Evolutionary conservation across 2,888 invertebrate species (phyloP), one percentile per base, ranked within the genome.

Genomic region (Trissolcus brochymenae): DNA sequence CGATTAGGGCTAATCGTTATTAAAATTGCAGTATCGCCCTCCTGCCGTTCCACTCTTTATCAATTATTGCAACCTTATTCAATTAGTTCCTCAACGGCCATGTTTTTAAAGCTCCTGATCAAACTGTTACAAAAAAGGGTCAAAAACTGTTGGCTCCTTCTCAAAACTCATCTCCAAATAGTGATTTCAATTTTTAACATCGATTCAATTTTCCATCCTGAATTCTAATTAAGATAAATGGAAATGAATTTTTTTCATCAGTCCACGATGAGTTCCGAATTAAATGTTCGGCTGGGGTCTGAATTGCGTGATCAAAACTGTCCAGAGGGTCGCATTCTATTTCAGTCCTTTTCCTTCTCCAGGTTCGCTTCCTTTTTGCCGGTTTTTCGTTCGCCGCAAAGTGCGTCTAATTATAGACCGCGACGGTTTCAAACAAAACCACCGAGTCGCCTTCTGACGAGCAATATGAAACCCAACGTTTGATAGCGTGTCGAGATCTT

Each of bases 371-470:
- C 46, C 46, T 46, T 46, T 46, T 46, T 16, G 14, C 49, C 29
- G 49, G 29, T 68, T 68, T 75, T 68, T 17, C 17, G 60, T 67
- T 54, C 50, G 72, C 70, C 75, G 80, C 71, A 55, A 79, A 79
- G 70, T 75, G 76, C 79, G 77, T 67, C 83, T 86, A 86, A 86
- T 86, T 86, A 86, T 86, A 86, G 83, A 83, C 79, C 79, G 17
- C 67, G 61, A 62, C 62, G 68, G 43, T 62, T 43, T 41, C 75
- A 74, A 81, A 81, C 81, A 79, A 83, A 84, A 83, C 82, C 80
- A 83, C 79, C 81, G 73, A 79, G 81, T 78, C 81, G 76, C 72
- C 68, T 82, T 73, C 54, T 76, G 80, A 76, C 75, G 72, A 73
- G 80, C 79, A 82, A 83, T 77, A 82, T 74, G 71, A 74, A 70